These are phyloP conservation scores for Artibeus lituratus DNA, from an alignment of 2,797 vertebrate genomes.

Conservation along the genomic window DNA sequence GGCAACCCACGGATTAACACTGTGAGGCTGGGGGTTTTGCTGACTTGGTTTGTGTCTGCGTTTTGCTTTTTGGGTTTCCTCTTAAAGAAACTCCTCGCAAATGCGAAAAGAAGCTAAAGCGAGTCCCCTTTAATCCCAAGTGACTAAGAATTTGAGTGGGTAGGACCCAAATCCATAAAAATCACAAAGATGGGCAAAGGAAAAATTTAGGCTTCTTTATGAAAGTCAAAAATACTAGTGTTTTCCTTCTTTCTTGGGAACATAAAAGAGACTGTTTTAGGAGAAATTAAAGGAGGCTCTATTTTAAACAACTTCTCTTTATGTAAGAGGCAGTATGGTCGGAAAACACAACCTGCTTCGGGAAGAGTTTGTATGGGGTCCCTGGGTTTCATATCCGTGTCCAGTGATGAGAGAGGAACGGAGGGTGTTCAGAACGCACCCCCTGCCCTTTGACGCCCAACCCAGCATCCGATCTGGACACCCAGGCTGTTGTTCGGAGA, in stretches of 20 bases:
- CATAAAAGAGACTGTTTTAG: not conserved
- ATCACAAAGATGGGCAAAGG: not conserved
- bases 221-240: constrained; percentile 37
- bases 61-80: not conserved
- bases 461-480: not conserved
- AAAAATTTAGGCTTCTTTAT: not conserved
- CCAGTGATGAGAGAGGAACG: not conserved
- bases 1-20: not conserved
- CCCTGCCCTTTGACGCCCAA: not conserved
- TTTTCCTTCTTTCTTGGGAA: constrained; percentile 8
- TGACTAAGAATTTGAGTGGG: not conserved
- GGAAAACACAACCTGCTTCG: not conserved
- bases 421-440: not conserved
- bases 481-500: not conserved
- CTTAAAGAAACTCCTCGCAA: not conserved
- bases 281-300: not conserved
- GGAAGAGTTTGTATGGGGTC: not conserved
- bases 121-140: not conserved
- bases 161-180: not conserved
- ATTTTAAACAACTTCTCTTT: constrained; percentile 52
- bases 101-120: not conserved
- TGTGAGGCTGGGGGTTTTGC: not conserved
- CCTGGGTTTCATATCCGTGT: not conserved
- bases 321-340: not conserved
- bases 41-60: not conserved